phyloP scores from a whole-genome alignment of 2,888 invertebrate species.

The Rhorus exstirpatorius region DNA sequence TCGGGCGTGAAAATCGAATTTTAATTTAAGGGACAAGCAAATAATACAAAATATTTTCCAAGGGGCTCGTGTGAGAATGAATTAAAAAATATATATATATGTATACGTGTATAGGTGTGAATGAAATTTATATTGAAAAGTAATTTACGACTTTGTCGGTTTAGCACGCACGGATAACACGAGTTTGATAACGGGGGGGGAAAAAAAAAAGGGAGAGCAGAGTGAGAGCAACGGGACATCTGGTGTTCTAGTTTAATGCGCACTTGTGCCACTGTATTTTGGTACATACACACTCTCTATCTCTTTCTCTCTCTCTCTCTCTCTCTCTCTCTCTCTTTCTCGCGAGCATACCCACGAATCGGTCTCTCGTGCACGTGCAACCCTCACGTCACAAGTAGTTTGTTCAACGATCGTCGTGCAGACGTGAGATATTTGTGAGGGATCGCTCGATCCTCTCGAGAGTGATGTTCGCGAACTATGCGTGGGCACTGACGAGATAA shows the following conservation, averaged over 20 bases:
- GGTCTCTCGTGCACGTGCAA: slow-evolving; percentile 55
- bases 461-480: slow-evolving; percentile 13
- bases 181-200: slow-evolving; percentile 28
- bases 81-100: not conserved
- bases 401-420: slow-evolving; percentile 48
- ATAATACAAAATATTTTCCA: not conserved
- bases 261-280: slow-evolving; percentile 74
- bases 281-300: slow-evolving; percentile 58
- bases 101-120: not conserved
- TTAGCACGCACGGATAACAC: slow-evolving; percentile 24
- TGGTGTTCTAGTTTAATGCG: slow-evolving; percentile 74
- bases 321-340: slow-evolving; percentile 41
- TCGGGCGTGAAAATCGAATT: slow-evolving; percentile 1
- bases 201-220: not conserved
- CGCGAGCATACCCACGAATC: slow-evolving; percentile 27
- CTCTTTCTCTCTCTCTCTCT: slow-evolving; percentile 38
- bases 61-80: slow-evolving; percentile 1
- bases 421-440: slow-evolving; percentile 38
- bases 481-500: slow-evolving; percentile 16
- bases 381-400: slow-evolving; percentile 51
- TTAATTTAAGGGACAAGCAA: not conserved
- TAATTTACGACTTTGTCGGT: slow-evolving; percentile 45
- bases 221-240: slow-evolving; percentile 70
- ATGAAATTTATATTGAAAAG: slow-evolving; percentile 46
- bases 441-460: slow-evolving; percentile 14